phyloP scores from a whole-genome alignment of 1,140 invertebrate species.

The Rhagoletis pomonella region DNA sequence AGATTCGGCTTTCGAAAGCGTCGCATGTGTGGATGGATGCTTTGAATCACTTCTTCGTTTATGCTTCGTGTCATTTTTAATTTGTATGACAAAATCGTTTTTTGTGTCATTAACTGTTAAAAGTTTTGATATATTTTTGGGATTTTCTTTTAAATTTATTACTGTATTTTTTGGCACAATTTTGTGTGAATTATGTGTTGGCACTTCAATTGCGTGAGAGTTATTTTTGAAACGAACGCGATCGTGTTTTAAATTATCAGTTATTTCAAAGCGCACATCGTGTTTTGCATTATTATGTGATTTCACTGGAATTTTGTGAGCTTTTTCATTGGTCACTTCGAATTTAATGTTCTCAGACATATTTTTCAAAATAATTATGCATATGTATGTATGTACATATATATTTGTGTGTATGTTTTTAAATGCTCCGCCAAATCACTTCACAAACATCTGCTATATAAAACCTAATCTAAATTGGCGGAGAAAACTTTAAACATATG shows the following conservation, averaged over 20 bases:
- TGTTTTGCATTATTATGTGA: neutral
- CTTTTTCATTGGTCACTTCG: slow-evolving; percentile 27
- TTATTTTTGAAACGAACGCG: slow-evolving; percentile 6
- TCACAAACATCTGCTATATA: neutral
- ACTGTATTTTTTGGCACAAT: slow-evolving; percentile 3
- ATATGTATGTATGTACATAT: neutral
- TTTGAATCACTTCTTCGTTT: neutral
- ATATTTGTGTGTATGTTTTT: no score
- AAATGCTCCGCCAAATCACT: neutral
- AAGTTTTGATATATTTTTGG: slow-evolving; percentile 7
- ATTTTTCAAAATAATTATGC: neutral
- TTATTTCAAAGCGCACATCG: neutral
- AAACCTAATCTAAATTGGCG: no score
- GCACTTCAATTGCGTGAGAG: neutral
- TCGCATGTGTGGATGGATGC: neutral
- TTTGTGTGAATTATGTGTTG: slow-evolving; percentile 25
- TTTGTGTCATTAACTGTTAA: slow-evolving; percentile 32
- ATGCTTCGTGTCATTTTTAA: slow-evolving; percentile 37
- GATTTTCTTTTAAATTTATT: neutral
- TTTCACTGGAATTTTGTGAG: neutral
- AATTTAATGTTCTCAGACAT: neutral
- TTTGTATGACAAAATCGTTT: slow-evolving; percentile 25
- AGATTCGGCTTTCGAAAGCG: slow-evolving; percentile 32
- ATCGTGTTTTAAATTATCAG: neutral
- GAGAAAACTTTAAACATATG: no score